A percentile compares a stretch with the other conserved stretches of the same genome.
Evolutionary conservation across 1,140 invertebrate species (phyloP).

Genomic region (Trypoxylus dichotomus): DNA sequence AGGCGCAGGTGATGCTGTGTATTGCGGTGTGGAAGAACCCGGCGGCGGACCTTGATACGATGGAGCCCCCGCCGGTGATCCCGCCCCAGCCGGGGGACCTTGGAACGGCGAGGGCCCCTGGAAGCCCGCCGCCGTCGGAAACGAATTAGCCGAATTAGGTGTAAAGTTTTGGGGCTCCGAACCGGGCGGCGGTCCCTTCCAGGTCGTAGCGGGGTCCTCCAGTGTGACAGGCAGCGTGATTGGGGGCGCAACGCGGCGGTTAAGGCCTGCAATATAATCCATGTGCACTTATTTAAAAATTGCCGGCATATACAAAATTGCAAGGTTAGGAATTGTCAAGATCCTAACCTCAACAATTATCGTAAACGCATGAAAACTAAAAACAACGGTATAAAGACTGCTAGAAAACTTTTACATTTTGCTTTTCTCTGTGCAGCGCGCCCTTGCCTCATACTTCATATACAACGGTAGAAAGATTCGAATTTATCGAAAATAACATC

Average conservation of each 20-base stretch:
- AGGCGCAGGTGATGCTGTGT: conserved; percentile 73
- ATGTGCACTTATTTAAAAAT: conserved; percentile 2
- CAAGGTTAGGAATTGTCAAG: conserved; percentile 27
- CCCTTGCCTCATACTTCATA: conserved; percentile 57
- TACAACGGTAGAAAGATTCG: not conserved
- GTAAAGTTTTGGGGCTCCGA: conserved; percentile 64
- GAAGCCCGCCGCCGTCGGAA: conserved; percentile 61
- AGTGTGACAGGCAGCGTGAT: conserved; percentile 68
- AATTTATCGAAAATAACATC: conserved; percentile 25
- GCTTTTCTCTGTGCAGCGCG: conserved; percentile 57
- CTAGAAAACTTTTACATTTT: conserved; percentile 54
- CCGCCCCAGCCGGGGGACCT: conserved; percentile 64
- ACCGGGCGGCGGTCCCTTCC: conserved; percentile 68
- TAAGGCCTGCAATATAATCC: conserved; percentile 60
- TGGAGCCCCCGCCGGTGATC: conserved; percentile 64
- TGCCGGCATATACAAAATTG: conserved; percentile 23
- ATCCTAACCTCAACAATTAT: conserved; percentile 31
- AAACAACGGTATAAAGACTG: conserved; percentile 17
- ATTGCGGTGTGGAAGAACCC: conserved; percentile 72
- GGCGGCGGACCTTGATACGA: conserved; percentile 68
- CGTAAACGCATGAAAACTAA: conserved; percentile 1
- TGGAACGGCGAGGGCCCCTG: conserved; percentile 64
- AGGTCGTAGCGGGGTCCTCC: conserved; percentile 68
- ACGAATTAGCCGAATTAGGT: conserved; percentile 60
- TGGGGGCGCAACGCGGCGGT: conserved; percentile 63